Base-by-base conservation (phyloP, 2,797 vertebrate species). In the Scleropages formosus region DNA sequence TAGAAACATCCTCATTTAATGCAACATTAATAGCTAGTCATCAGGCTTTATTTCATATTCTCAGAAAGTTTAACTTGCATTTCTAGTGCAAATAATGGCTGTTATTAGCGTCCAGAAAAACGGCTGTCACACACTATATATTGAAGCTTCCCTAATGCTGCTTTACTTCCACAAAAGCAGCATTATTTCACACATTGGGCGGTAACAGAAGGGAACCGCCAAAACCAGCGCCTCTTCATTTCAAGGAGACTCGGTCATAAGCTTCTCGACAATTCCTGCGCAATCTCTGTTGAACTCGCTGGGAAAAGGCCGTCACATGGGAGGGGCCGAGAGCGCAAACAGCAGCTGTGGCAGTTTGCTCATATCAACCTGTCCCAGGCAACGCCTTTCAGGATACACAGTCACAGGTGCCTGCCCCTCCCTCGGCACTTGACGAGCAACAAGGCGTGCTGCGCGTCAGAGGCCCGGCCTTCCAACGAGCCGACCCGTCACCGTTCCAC, bases 261-360 rank as follows among this genome's bases (percentile, higher is more conserved):
- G 24, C 1, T 20, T 58, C 56, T 27, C 20, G 12, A 51, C 12
- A 58, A 31, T 27, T 47, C 9, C 26, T 64, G 22, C 13, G 16
- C 24, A 46, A 22, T 44, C n/a, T 39, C 58, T 73, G 7, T 20
- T 44, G 20, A 39, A 11, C 65, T 39, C 31, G n/a, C 31, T 2
- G 31, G 26, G 46, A 73, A 51, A 24, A 16, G 56, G 71, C 75
- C 15, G 20, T 39, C 65, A 64, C 63, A 64, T 53, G 79, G 44
- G 78, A 80, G 68, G 74, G 73, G 62, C 75, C 68, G 62, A 12
- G 78, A 7, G 74, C 85, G 87, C 82, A 90, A 89, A 90, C 86
- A 89, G 83, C 86, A 82, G 46, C 65, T 56, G 51, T 58, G n/a
- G 22, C 15, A 60, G 59, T 53, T 31, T 26, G 51, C 72, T 75